Evolutionary conservation across 2,113 vertebrate genomes (phyloP).

Genomic region (Genyomyrus donnyi): DNA sequence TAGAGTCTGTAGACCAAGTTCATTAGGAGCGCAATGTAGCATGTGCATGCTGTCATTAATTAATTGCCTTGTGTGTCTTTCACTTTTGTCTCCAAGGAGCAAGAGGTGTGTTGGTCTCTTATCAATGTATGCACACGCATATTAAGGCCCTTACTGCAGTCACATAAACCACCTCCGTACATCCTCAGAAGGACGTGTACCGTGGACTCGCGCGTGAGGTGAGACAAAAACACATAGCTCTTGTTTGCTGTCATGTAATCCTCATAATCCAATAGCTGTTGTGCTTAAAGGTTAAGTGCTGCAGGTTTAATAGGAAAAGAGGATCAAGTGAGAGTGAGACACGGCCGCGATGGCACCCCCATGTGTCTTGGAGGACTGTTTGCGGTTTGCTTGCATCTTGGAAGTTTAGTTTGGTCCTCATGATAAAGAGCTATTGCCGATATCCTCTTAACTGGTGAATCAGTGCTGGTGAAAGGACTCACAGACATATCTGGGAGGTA

Average conservation of each 20-base stretch:
- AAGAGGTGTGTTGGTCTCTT: neutral
- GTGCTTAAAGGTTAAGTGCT: constrained; percentile 32
- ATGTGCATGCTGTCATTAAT: neutral
- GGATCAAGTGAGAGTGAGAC: constrained; percentile 36
- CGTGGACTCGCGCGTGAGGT: constrained; percentile 13
- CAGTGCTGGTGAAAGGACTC: neutral
- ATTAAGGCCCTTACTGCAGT: neutral
- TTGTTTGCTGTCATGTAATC: constrained; percentile 51
- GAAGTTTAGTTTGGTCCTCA: neutral
- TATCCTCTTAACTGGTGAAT: neutral
- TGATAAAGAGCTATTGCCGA: neutral
- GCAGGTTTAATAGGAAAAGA: constrained; percentile 41
- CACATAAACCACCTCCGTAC: constrained; percentile 19
- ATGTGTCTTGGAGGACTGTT: constrained; percentile 6
- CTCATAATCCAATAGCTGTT: constrained; percentile 49
- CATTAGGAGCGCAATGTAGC: neutral
- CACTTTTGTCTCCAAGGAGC: neutral
- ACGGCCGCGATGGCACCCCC: constrained; percentile 22
- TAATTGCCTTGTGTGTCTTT: neutral
- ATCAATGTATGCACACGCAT: neutral
- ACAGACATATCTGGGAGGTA: neutral
- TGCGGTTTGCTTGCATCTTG: neutral
- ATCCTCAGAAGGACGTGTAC: neutral
- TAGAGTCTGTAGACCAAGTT: neutral
- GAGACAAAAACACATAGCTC: constrained; percentile 42